phyloP scores from a whole-genome alignment of 1,140 invertebrate species.

The Apis cerana region DNA sequence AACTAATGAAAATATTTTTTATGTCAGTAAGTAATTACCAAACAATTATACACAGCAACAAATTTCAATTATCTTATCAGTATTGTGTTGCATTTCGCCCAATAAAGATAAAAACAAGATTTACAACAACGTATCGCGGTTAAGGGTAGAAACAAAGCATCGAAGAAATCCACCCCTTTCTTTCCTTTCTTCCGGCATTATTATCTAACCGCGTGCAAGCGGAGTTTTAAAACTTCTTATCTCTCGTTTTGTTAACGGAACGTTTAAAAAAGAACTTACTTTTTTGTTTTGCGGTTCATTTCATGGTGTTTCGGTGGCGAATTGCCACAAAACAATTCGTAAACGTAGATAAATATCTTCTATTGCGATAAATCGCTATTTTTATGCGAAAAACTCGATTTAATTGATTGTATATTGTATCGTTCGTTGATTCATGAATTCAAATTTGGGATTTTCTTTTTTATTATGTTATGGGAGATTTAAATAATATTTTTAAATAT shows the following conservation, averaged over 20 bases:
- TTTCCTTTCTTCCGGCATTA: background rate
- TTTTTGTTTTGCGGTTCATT: background rate
- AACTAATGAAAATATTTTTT: background rate
- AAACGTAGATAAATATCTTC: background rate
- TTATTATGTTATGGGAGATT: background rate
- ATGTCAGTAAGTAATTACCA: background rate
- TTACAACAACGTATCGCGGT: background rate
- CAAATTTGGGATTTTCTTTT: background rate
- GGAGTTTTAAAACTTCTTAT: slow-evolving; percentile 29
- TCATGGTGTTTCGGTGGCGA: background rate
- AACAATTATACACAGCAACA: background rate
- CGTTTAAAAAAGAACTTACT: slow-evolving; percentile 11
- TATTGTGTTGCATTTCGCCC: background rate
- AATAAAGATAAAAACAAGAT: background rate
- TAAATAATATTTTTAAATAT: no score
- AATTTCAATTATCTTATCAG: background rate
- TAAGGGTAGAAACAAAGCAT: background rate
- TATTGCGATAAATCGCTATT: background rate
- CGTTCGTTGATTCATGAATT: background rate
- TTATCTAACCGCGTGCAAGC: slow-evolving; percentile 24
- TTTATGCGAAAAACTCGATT: background rate
- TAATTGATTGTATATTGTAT: background rate
- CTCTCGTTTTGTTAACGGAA: slow-evolving; percentile 14
- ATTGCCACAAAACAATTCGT: background rate
- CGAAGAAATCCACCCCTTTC: background rate